A percentile compares a stretch with the other conserved stretches of the same genome.
Evolutionary conservation across 2,797 vertebrate species (phyloP).

Genomic region (Sorex maritimensis): DNA sequence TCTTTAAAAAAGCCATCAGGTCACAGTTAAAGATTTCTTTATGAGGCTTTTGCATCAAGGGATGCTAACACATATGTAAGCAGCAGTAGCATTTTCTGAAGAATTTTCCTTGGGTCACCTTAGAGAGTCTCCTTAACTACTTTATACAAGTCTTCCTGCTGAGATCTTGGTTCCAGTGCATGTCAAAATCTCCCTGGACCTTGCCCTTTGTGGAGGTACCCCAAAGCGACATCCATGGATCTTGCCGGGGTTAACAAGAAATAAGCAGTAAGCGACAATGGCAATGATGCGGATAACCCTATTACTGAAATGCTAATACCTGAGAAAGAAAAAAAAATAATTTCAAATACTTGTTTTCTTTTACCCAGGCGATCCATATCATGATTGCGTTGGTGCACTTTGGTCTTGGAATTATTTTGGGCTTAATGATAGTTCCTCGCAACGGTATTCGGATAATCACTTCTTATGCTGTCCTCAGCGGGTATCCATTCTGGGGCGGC

Average conservation of each 20-base stretch:
- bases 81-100: neutral
- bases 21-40: neutral
- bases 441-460: neutral
- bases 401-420: slow-evolving; percentile 80
- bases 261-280: neutral
- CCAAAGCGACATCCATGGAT: neutral
- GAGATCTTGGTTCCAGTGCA: neutral
- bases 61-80: neutral
- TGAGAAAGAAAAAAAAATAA: neutral
- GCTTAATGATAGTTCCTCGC: neutral
- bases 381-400: slow-evolving; percentile 86
- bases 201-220: neutral
- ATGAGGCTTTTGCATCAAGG: neutral
- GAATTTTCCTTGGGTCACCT: neutral
- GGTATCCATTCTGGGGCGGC: slow-evolving; percentile 88
- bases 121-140: neutral
- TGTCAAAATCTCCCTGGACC: neutral
- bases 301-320: neutral
- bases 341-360: neutral
- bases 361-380: slow-evolving; percentile 88
- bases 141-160: neutral
- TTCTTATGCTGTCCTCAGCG: slow-evolving; percentile 76
- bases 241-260: neutral
- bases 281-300: neutral
- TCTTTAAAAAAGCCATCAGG: neutral